Conservation (phyloP, 2,797 vertebrate species). For the Tauraco hartlaubi region DNA sequence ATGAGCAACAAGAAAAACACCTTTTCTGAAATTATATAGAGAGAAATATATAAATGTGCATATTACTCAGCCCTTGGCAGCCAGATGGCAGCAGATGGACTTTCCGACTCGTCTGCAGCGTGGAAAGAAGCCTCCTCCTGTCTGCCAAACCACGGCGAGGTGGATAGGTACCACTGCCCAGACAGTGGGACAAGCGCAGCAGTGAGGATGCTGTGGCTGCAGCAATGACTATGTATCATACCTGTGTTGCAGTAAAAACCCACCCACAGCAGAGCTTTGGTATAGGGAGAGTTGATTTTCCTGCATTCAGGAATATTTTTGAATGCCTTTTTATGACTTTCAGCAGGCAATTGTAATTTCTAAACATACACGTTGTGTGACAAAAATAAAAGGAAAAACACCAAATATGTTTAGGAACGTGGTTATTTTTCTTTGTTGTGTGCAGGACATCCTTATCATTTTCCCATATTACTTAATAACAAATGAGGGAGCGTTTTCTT, state of each 20-base stretch:
- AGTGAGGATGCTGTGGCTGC: not conserved
- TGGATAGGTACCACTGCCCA: accelerated
- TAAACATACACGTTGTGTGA: accelerated
- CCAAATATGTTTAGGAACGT: not conserved
- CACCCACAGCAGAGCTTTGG: not conserved
- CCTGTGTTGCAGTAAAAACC: not conserved
- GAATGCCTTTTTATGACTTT: not conserved
- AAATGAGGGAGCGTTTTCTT: not conserved
- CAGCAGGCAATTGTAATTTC: not conserved
- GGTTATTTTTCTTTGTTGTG: not conserved
- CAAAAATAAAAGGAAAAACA: not conserved
- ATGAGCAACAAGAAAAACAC: not conserved
- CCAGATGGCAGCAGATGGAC: slow-evolving; percentile 33
- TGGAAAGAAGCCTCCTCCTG: not conserved
- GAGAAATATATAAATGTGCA: not conserved
- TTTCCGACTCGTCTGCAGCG: not conserved
- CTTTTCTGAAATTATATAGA: not conserved
- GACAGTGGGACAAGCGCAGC: accelerated
- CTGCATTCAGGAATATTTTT: not conserved
- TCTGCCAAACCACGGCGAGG: not conserved
- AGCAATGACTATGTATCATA: not conserved
- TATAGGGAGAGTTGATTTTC: not conserved
- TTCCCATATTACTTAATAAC: not conserved
- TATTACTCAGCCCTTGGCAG: not conserved
- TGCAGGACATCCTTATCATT: not conserved